Base-by-base conservation (phyloP, 2,113 vertebrate species). In the Odontophorus gujanensis region DNA sequence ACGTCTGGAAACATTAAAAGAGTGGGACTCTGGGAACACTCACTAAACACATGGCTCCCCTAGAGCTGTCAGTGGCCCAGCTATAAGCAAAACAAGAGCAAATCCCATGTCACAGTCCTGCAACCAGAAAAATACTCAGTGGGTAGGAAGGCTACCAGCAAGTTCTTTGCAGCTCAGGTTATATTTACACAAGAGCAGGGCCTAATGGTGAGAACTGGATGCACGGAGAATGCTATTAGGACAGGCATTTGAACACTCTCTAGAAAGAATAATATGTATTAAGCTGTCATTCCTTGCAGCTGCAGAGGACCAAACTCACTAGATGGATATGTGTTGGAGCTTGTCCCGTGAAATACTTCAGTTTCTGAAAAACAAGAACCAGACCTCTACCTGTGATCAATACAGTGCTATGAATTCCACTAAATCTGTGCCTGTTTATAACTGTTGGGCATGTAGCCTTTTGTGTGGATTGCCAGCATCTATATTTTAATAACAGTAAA, bases 91-190 rank as follows among this genome's bases (percentile, higher is more conserved):
- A 22, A 40, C 8, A 28, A 67, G 43, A 4, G 25, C 16, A 32
- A 75, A 59, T 48, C 8, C 4, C 51, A 7, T 18, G 62, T 36
- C 0, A 0, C 10, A 55, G 36, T 28, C 6, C 34, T 72, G 7
- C 0, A 3, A 40, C 30, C 43, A 57, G 32, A 81, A 81, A 47
- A 94, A 66, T 14, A 5, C 5, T 67, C 36, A 50, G 13, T 11
- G 11, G 40, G 59, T 11, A 55, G 48, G 13, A 30, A 10, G 43
- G 42, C 55, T 42, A 32, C 25, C 50, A 36, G 19, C 10, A 19
- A 0, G 0, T 51, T 66, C n/a, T 10, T 9, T 22, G 38, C 12
- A 66, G 11, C 18, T 88, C 53, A 67, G 42, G 55, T 51, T 36
- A 57, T 40, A 38, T 66, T 78, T 74, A 32, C 14, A 38, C 30